phyloP scores from a whole-genome alignment of 2,888 invertebrate species.

The Chromoteleia sp. region DNA sequence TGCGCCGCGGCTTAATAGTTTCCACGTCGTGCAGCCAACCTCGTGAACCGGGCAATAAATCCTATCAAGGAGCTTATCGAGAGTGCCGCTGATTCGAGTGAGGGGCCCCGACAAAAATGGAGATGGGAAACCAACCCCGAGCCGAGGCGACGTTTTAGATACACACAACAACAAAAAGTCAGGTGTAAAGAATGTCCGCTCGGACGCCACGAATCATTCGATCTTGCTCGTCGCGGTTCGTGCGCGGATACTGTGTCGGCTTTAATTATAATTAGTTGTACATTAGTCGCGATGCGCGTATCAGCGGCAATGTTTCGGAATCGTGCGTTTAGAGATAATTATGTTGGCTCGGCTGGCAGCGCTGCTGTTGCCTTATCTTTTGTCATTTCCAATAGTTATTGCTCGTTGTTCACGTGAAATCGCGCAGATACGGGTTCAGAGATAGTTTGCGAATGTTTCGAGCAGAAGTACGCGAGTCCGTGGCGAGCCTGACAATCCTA shows the following conservation, averaged over 20 bases:
- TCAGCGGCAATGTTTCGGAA: slow-evolving; percentile 36
- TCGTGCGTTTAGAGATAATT: slow-evolving; percentile 49
- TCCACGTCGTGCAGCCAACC: slow-evolving; percentile 78
- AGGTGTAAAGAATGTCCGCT: slow-evolving; percentile 49
- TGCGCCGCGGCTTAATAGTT: slow-evolving; percentile 78
- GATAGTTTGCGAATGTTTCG: too few species aligned
- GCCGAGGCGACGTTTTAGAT: slow-evolving; percentile 56
- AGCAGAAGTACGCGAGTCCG: too few species aligned
- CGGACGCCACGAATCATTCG: slow-evolving; percentile 54
- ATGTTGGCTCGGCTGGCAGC: slow-evolving; percentile 44
- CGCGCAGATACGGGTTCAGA: too few species aligned
- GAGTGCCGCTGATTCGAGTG: slow-evolving; percentile 77
- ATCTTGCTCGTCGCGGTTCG: slow-evolving; percentile 37
- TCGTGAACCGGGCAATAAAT: slow-evolving; percentile 80
- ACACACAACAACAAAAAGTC: slow-evolving; percentile 69
- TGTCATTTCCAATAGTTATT: slow-evolving; percentile 31
- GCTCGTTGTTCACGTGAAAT: slow-evolving; percentile 9
- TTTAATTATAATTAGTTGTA: slow-evolving; percentile 63
- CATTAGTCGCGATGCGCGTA: slow-evolving; percentile 58
- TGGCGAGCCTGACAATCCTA: too few species aligned
- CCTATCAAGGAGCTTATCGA: slow-evolving; percentile 76
- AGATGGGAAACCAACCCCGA: slow-evolving; percentile 72
- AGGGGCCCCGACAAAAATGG: slow-evolving; percentile 66
- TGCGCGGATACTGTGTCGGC: slow-evolving; percentile 23
- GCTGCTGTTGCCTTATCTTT: slow-evolving; percentile 35